These are phyloP conservation scores for Hipposideros armiger DNA, from an alignment of 2,113 vertebrate species.

Conservation along the genomic window DNA sequence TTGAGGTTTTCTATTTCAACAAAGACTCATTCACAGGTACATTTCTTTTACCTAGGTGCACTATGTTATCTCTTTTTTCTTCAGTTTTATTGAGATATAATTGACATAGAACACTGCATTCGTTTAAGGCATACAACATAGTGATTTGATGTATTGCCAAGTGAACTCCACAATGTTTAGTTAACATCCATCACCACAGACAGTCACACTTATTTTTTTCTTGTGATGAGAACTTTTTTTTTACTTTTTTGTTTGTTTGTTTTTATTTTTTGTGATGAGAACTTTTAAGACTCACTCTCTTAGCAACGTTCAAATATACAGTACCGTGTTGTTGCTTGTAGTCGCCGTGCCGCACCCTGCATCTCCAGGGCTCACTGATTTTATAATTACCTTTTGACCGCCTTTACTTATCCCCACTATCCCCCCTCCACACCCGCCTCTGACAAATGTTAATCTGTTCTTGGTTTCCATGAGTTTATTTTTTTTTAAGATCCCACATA, in stretches of 20 bases:
- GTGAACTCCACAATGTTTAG: not conserved
- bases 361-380: too few relatives aligned
- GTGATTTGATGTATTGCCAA: not conserved
- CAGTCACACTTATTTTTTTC: not conserved
- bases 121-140: not conserved
- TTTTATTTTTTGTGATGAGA: not conserved
- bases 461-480: not conserved
- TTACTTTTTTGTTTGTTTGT: too few relatives aligned
- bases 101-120: not conserved
- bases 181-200: not conserved
- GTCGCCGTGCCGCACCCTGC: not conserved
- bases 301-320: not conserved
- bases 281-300: not conserved
- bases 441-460: not conserved
- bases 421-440: not conserved
- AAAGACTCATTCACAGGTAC: conserved; percentile 3
- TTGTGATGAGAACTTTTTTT: not conserved
- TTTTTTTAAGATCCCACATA: not conserved
- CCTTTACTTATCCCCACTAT: not conserved
- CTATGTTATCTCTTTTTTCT: not conserved
- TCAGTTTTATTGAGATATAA: not conserved
- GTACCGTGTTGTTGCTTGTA: not conserved
- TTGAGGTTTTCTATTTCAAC: not conserved
- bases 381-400: not conserved
- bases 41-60: not conserved